A percentile compares a stretch with the other conserved stretches of the same genome.
Conservation (phyloP, 2,888 invertebrate species). For the Napeogenes inachia region DNA sequence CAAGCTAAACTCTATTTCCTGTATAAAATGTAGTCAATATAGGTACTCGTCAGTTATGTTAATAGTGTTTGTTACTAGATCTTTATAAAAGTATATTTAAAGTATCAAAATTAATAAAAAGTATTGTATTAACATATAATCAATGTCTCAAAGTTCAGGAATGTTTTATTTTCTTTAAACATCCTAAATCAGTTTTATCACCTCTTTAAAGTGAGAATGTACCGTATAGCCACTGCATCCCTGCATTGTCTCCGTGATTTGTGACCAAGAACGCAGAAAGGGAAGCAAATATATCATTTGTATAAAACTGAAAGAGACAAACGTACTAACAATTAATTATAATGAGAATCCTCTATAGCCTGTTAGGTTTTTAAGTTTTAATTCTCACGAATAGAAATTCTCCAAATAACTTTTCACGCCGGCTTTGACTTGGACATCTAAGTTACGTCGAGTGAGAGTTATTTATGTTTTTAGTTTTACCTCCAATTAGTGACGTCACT, state of each 20-base stretch:
- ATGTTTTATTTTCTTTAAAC: background rate
- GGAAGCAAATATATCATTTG: conserved; percentile 35
- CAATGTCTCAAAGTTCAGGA: background rate
- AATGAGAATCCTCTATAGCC: conserved; percentile 53
- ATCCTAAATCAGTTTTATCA: conserved; percentile 36
- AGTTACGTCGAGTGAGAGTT: conserved; percentile 33
- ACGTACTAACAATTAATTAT: conserved; percentile 55
- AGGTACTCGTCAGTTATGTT: too few relatives aligned
- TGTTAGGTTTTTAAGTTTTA: conserved; percentile 57
- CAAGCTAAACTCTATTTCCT: too few relatives aligned
- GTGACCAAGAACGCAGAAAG: conserved; percentile 44
- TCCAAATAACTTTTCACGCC: conserved; percentile 58
- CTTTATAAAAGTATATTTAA: too few relatives aligned
- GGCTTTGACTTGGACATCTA: conserved; percentile 58
- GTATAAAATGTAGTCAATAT: too few relatives aligned
- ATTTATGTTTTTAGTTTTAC: conserved; percentile 18
- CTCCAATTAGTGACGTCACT: conserved; percentile 7
- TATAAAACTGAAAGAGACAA: conserved; percentile 37
- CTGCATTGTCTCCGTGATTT: conserved; percentile 67
- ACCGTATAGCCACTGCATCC: conserved; percentile 41
- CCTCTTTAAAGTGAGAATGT: conserved; percentile 34
- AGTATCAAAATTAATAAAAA: background rate
- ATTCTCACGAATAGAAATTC: conserved; percentile 50
- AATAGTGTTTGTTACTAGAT: too few relatives aligned
- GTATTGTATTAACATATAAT: background rate